Evolutionary conservation across 2,113 vertebrate genomes (phyloP).

Genomic region (Oncorhynchus mykiss): DNA sequence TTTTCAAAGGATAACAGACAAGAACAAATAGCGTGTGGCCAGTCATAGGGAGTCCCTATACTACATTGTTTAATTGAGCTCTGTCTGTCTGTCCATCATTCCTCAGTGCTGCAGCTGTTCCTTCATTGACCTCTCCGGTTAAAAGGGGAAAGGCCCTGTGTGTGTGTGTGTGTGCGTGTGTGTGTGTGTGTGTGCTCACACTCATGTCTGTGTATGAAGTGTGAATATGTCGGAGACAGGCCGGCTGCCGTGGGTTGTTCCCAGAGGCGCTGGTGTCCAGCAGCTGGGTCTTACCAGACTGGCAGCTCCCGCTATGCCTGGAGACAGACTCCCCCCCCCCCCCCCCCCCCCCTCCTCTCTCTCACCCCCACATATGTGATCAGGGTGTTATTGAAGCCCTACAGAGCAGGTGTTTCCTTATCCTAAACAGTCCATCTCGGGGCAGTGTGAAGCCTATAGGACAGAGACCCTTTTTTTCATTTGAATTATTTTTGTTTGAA

Average conservation of each 20-base stretch:
- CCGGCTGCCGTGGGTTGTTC: constrained; percentile 59
- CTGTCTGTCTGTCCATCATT: background rate
- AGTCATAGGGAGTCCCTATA: background rate
- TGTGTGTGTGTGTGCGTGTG: background rate
- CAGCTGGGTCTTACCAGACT: constrained; percentile 51
- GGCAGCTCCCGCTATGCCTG: background rate
- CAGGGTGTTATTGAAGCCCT: no score
- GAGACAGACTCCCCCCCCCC: background rate
- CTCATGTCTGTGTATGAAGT: constrained; percentile 1
- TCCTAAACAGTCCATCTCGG: no score
- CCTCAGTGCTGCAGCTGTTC: background rate
- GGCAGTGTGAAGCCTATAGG: no score
- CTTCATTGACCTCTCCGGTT: background rate
- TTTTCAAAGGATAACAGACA: no score
- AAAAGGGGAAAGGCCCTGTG: background rate
- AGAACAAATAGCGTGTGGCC: background rate
- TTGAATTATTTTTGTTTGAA: no score
- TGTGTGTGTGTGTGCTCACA: background rate
- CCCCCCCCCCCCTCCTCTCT: no score
- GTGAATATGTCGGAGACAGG: constrained; percentile 24
- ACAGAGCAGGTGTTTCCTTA: background rate
- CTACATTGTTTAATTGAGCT: background rate
- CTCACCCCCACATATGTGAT: no score
- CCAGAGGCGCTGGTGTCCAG: constrained; percentile 45
- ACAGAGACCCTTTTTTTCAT: no score